Evolutionary conservation across 2,113 vertebrate genomes (phyloP), one percentile per base, ranked within the genome.

Genomic region (Choloepus hoffmanni): DNA sequence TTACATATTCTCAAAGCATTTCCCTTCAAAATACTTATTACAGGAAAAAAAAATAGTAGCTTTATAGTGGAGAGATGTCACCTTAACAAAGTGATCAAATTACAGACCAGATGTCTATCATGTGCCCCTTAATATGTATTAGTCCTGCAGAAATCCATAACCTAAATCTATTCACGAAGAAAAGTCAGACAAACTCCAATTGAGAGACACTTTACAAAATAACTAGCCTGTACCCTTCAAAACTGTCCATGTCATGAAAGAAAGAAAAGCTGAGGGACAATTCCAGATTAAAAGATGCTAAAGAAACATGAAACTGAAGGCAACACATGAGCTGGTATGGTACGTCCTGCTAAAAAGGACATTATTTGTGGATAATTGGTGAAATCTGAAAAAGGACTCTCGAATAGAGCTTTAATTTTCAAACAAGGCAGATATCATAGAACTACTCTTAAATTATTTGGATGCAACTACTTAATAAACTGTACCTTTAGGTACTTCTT

Each of bases 201-300:
- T 10, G 58, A 87, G n/a, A 96, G 26, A 60, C 58, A 85, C 33
- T 86, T 94, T 40, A 84, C 3, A 94, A 85, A 78, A 24, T 76
- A 78, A 83, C 19, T 85, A 92, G 23, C 30, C 53, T 58, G 14
- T 60, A 23, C 58, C 33, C 30, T n/a, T 67, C 65, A 67, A 33
- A 67, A 67, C 16, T 67, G 11, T 67, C 30, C 65, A 67, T n/a
- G 65, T 67, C 11, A 67, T 67, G 65, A 67, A 67, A 67, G 30
- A 67, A 67, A 63, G 62, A 53, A 53, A 53, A 60, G 65, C 30
- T 67, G 65, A 67, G 33, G 26, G 33, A n/a, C 65, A n/a, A 30
- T 33, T 67, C 65, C 65, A 67, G 30, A n/a, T 67, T 67, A 67
- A 67, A 16, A 67, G 30, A 67, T 23, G 58, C 65, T 67, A n/a